Percentiles rank a stretch among this genome's conserved stretches.
Conservation (phyloP, 92 coral and sea anemone genomes). For the Phymanthus crucifer region DNA sequence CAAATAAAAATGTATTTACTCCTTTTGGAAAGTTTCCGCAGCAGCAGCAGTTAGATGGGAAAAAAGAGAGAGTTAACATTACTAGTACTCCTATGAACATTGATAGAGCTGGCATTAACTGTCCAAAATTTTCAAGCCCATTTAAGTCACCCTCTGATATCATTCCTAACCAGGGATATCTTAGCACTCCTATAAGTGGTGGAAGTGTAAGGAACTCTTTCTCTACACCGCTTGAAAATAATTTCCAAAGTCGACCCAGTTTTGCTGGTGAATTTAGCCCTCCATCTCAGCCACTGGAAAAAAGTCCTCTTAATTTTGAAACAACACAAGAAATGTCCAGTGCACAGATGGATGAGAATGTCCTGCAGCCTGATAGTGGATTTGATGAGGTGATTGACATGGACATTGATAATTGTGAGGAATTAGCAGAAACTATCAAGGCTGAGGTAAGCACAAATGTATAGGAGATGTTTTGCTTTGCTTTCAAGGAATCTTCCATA, state of each 20-base stretch:
- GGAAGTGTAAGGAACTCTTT: background rate
- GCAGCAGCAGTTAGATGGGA: background rate
- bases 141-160: constrained; percentile 10
- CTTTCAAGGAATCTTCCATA: too few species aligned
- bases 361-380: constrained; percentile 35
- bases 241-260: background rate
- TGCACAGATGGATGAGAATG: constrained; percentile 13
- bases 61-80: background rate
- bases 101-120: background rate
- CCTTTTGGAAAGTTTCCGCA: constrained; percentile 23
- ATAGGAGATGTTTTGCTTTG: background rate
- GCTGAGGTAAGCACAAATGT: constrained; percentile 55
- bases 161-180: constrained; percentile 2
- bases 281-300: background rate
- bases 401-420: constrained; percentile 92
- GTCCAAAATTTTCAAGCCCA: constrained; percentile 22
- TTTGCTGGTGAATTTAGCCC: background rate
- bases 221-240: background rate
- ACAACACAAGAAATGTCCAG: background rate
- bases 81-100: constrained; percentile 27
- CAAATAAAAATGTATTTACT: constrained; percentile 17
- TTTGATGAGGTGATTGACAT: constrained; percentile 75
- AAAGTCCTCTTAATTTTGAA: background rate
- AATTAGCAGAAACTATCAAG: constrained; percentile 66
- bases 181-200: constrained; percentile 17